These are phyloP conservation scores for Brachyalestes nurse DNA, from an alignment of 2,797 vertebrate genomes.

Conservation along the genomic window DNA sequence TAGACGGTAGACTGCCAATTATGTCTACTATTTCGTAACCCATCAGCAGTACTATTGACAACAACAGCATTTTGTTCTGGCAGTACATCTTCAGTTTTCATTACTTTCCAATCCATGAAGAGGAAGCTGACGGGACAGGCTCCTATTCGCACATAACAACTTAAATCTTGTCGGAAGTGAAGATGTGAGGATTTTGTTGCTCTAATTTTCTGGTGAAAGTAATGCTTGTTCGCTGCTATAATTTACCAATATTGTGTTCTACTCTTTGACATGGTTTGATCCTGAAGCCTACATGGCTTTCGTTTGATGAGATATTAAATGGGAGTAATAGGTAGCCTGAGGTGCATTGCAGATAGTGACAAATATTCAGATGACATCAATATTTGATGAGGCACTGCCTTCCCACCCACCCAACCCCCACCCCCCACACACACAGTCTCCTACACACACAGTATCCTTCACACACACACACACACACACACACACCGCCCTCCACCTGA, in stretches of 20 bases:
- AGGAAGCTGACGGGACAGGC: conserved; percentile 13
- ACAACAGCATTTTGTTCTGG: conserved; percentile 22
- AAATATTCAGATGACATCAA: conserved; percentile 51
- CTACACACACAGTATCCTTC: neutral
- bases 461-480: neutral
- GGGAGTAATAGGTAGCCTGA: conserved; percentile 41
- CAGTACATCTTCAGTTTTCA: conserved; percentile 37
- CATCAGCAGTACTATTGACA: conserved; percentile 51
- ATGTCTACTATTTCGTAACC: conserved; percentile 57
- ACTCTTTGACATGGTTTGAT: neutral
- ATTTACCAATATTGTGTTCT: conserved; percentile 1
- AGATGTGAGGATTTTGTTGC: neutral
- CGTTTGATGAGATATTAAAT: neutral
- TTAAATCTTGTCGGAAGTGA: neutral
- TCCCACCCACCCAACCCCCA: neutral
- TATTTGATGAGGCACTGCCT: conserved; percentile 32
- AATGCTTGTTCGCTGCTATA: neutral
- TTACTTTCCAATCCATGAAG: conserved; percentile 22
- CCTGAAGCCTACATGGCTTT: neutral
- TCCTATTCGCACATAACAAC: neutral
- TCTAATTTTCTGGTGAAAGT: conserved; percentile 6
- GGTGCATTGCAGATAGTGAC: conserved; percentile 45
- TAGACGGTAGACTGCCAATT: conserved; percentile 56
- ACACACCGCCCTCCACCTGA: neutral
- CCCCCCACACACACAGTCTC: neutral